Conservation (phyloP, 2,797 vertebrate genomes). For the Melanotaenia trifasciata region DNA sequence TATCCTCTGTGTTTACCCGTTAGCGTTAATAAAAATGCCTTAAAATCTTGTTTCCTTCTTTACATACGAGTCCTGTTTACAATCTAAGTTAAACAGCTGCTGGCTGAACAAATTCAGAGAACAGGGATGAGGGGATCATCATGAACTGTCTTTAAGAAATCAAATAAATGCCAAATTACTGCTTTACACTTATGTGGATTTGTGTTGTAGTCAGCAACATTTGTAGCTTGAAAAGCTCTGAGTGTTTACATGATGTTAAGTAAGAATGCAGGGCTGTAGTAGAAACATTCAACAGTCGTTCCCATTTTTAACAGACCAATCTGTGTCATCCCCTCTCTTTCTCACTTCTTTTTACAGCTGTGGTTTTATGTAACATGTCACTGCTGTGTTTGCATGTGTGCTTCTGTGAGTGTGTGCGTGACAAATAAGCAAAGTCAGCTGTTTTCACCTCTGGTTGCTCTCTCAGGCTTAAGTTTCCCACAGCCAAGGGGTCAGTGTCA, state of each 20-base stretch:
- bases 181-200: background rate
- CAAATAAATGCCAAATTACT: background rate
- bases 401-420: constrained; percentile 10
- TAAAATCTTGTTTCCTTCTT: background rate
- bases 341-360: constrained; percentile 21
- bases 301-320: constrained; percentile 18
- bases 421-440: constrained; percentile 54
- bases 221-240: constrained; percentile 4
- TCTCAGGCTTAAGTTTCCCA: constrained; percentile 63
- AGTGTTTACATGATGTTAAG: background rate
- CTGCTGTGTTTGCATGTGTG: constrained; percentile 48
- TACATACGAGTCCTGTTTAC: background rate
- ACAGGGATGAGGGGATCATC: background rate
- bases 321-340: no score
- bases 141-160: background rate
- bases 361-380: constrained; percentile 65
- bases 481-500: constrained; percentile 62
- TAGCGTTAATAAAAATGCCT: no score
- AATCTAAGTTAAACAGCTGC: background rate
- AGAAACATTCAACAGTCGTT: constrained; percentile 1
- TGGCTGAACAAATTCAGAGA: constrained; percentile 3
- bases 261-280: background rate
- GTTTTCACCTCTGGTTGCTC: constrained; percentile 57
- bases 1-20: no score
- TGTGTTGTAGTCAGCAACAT: background rate